Conservation (phyloP, 2,113 vertebrate genomes). For the Labeo catla region DNA sequence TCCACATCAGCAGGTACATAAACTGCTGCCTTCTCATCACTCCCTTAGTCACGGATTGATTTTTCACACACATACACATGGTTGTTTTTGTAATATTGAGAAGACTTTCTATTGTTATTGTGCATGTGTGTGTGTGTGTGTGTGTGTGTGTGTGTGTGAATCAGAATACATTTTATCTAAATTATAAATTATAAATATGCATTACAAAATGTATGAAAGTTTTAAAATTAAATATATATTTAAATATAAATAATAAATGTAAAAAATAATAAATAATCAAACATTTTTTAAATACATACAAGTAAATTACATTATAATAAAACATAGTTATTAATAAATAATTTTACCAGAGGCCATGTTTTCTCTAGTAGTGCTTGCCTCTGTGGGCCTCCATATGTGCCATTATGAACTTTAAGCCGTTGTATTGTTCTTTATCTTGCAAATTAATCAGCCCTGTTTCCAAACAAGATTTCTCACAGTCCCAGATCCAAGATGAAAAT, state of each 20-base stretch:
- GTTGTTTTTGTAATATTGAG: background rate
- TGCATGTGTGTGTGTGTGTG: background rate
- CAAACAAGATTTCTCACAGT: conserved; percentile 15
- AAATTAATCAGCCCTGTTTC: background rate
- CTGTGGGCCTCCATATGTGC: background rate
- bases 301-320: background rate
- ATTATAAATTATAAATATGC: background rate
- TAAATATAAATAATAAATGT: background rate
- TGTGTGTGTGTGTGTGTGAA: background rate
- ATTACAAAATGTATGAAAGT: background rate
- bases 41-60: background rate
- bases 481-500: background rate
- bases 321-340: background rate
- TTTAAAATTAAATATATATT: background rate
- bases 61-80: background rate
- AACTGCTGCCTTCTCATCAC: background rate
- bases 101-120: background rate
- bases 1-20: background rate
- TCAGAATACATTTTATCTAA: background rate
- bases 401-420: background rate
- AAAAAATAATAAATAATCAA: background rate
- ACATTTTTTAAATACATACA: background rate
- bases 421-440: background rate
- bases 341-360: background rate
- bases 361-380: background rate